Conservation (phyloP, 1,140 invertebrate genomes). For the Teleogryllus occipitalis region DNA sequence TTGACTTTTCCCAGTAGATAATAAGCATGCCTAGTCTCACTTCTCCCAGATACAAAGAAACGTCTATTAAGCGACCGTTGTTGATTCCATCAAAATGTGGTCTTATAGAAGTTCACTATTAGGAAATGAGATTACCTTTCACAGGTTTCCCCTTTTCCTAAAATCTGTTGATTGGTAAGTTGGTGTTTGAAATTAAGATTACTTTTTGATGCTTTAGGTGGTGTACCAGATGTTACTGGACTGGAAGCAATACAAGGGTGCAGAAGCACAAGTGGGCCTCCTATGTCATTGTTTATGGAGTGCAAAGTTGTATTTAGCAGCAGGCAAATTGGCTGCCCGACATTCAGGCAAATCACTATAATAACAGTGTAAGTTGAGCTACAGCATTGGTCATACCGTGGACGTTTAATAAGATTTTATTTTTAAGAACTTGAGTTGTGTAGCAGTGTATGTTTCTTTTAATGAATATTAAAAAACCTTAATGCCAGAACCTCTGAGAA, state of each 20-base stretch:
- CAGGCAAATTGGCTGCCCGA: not conserved
- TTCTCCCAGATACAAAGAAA: too few species aligned
- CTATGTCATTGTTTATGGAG: not conserved
- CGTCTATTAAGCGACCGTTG: too few species aligned
- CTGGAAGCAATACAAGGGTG: not conserved
- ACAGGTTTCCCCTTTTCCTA: too few species aligned
- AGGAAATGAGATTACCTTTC: too few species aligned
- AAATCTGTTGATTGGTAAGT: too few species aligned
- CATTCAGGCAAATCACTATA: not conserved
- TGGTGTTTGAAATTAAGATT: too few species aligned
- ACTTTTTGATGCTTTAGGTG: not conserved
- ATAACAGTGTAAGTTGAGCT: too few species aligned
- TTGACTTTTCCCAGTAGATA: too few species aligned
- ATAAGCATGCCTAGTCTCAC: too few species aligned
- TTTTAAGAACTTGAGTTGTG: not conserved
- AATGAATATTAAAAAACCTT: not conserved
- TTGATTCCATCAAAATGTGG: too few species aligned
- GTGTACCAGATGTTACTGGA: not conserved
- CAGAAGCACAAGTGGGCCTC: not conserved
- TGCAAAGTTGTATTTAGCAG: not conserved
- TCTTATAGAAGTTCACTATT: too few species aligned
- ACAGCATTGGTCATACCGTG: not conserved
- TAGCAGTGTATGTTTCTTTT: not conserved
- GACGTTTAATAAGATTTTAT: not conserved
- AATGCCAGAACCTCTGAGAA: not conserved